These are phyloP conservation scores for Tachina lurida DNA, from an alignment of 2,888 invertebrate species.

Conservation along the genomic window DNA sequence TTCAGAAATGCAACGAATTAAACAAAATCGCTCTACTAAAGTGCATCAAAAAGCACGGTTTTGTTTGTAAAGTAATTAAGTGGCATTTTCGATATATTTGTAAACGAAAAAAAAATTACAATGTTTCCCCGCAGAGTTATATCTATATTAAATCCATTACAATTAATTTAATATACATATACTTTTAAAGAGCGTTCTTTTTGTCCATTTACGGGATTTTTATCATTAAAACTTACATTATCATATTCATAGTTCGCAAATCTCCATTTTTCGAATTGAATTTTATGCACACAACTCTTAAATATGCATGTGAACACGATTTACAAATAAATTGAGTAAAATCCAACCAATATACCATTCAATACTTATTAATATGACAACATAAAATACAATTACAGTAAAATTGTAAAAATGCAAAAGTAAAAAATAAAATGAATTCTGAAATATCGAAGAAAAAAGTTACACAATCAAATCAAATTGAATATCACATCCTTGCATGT, in stretches of 20 bases:
- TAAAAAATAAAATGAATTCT: slow-evolving; percentile 33
- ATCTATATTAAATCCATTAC: too few species aligned
- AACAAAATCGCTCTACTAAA: too few species aligned
- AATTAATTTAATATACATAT: too few species aligned
- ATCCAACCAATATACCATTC: slow-evolving; percentile 41
- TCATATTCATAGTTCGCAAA: neutral
- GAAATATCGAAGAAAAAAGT: slow-evolving; percentile 62
- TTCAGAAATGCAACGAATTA: too few species aligned
- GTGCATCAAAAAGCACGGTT: too few species aligned
- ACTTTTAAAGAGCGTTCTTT: too few species aligned
- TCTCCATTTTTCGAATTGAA: neutral
- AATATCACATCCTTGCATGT: slow-evolving; percentile 77
- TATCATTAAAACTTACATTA: neutral
- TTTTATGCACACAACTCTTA: neutral
- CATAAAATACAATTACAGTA: slow-evolving; percentile 63
- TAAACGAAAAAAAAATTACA: too few species aligned
- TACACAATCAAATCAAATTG: slow-evolving; percentile 80
- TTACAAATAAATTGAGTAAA: slow-evolving; percentile 59
- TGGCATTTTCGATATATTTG: too few species aligned
- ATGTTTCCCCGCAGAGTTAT: too few species aligned
- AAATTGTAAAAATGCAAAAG: slow-evolving; percentile 41
- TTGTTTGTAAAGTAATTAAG: too few species aligned
- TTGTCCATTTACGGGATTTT: neutral
- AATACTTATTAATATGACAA: slow-evolving; percentile 69
- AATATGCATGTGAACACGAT: slow-evolving; percentile 56